phyloP scores from a whole-genome alignment of 2,113 vertebrate species.

The Elephantulus edwardii region DNA sequence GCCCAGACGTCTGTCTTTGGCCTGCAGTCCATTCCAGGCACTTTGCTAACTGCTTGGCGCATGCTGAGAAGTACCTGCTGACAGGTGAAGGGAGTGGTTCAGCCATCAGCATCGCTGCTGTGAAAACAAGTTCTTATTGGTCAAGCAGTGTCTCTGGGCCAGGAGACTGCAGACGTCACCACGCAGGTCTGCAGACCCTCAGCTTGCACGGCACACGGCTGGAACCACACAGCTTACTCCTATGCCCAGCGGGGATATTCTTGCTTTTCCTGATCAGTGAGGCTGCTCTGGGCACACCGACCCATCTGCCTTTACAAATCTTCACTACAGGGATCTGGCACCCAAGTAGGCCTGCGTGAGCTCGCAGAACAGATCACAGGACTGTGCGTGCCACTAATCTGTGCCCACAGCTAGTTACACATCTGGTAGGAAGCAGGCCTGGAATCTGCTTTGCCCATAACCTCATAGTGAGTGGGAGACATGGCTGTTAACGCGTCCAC shows the following conservation, averaged over 20 bases:
- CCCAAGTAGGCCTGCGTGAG: not conserved
- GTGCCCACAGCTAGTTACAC: not conserved
- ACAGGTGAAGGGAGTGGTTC: too few species aligned
- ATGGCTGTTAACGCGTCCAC: not conserved
- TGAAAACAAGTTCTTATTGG: too few species aligned
- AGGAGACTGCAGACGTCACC: too few species aligned
- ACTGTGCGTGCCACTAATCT: fast-evolving
- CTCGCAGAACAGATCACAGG: fast-evolving
- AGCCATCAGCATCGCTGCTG: too few species aligned
- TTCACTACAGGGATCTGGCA: not conserved
- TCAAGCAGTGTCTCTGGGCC: too few species aligned
- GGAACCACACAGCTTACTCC: not conserved
- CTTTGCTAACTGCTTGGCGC: too few species aligned
- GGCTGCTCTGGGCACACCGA: not conserved
- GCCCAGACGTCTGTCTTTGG: fast-evolving
- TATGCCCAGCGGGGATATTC: too few species aligned
- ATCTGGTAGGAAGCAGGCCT: not conserved
- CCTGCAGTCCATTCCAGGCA: not conserved
- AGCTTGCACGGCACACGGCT: not conserved
- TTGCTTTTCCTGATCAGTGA: not conserved
- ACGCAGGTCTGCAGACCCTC: too few species aligned
- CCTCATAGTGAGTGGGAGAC: not conserved
- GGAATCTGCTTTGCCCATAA: not conserved
- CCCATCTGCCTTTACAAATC: fast-evolving
- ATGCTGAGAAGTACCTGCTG: too few species aligned